Conservation (phyloP, 2,113 vertebrate species). For the Coregonus clupeaformis region DNA sequence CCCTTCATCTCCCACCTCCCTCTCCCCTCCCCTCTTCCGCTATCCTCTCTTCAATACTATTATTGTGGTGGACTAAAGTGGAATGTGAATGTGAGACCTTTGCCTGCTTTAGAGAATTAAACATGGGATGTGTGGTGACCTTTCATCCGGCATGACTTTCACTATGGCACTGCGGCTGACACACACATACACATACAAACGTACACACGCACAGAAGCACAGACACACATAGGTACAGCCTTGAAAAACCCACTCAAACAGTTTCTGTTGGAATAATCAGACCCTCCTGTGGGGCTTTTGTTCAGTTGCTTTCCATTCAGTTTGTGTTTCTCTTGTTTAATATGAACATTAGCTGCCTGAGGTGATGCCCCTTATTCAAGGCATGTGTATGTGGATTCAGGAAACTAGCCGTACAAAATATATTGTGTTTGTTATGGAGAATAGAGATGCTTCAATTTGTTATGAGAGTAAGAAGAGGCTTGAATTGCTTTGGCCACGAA, state of each 20-base stretch:
- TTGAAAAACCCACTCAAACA: slow-evolving; percentile 40
- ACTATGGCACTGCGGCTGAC: slow-evolving; percentile 33
- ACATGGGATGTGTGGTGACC: slow-evolving; percentile 71
- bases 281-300: slow-evolving; percentile 17
- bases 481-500: slow-evolving; percentile 8
- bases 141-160: slow-evolving; percentile 68
- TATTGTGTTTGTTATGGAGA: background rate
- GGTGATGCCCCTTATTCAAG: slow-evolving; percentile 30
- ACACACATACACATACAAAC: too few species aligned
- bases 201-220: background rate
- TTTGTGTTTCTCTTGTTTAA: slow-evolving; percentile 49
- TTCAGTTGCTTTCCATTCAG: slow-evolving; percentile 17
- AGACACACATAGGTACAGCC: slow-evolving; percentile 38
- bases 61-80: slow-evolving; percentile 63
- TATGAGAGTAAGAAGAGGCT: background rate
- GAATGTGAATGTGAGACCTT: slow-evolving; percentile 75
- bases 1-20: background rate
- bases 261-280: slow-evolving; percentile 39
- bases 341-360: slow-evolving; percentile 49
- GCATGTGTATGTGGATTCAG: background rate
- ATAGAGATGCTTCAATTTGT: background rate
- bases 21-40: background rate
- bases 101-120: slow-evolving; percentile 73
- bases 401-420: too few species aligned
- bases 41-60: slow-evolving; percentile 56